phyloP scores from a whole-genome alignment of 2,113 vertebrate genomes.

The Eubucco bourcierii region DNA sequence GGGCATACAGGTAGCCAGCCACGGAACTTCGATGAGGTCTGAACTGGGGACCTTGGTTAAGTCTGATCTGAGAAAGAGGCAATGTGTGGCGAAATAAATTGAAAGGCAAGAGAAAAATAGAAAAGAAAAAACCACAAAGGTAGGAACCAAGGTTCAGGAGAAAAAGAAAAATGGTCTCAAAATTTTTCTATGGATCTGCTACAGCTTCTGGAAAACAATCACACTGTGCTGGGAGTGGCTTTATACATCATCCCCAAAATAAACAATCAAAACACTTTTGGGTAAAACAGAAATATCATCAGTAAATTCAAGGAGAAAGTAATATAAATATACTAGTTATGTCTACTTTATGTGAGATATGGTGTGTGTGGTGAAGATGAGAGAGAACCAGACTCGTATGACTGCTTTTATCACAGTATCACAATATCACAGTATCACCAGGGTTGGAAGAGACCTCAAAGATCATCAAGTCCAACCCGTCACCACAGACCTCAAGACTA shows the following conservation, averaged over 20 bases:
- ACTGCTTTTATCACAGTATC: too few relatives aligned
- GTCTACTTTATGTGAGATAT: not conserved
- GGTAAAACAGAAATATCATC: not conserved
- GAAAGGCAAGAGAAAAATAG: not conserved
- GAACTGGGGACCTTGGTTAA: not conserved
- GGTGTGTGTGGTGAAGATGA: not conserved
- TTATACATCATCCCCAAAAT: not conserved
- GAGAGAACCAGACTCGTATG: rapidly evolving
- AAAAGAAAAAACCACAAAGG: not conserved
- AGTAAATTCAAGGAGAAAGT: not conserved
- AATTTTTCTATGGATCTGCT: not conserved
- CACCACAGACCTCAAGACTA: too few relatives aligned
- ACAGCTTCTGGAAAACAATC: not conserved
- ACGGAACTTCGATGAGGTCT: not conserved
- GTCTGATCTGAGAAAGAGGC: not conserved
- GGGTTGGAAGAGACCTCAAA: too few relatives aligned
- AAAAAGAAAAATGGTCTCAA: not conserved
- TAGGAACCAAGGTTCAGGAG: not conserved
- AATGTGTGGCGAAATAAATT: not conserved
- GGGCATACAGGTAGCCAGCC: not conserved
- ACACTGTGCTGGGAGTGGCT: not conserved
- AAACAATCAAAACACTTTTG: not conserved
- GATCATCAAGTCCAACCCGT: too few relatives aligned
- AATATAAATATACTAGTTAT: not conserved
- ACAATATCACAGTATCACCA: too few relatives aligned